These are phyloP conservation scores for Nymphalis polychloros DNA, from an alignment of 2,888 invertebrate species.

Conservation along the genomic window DNA sequence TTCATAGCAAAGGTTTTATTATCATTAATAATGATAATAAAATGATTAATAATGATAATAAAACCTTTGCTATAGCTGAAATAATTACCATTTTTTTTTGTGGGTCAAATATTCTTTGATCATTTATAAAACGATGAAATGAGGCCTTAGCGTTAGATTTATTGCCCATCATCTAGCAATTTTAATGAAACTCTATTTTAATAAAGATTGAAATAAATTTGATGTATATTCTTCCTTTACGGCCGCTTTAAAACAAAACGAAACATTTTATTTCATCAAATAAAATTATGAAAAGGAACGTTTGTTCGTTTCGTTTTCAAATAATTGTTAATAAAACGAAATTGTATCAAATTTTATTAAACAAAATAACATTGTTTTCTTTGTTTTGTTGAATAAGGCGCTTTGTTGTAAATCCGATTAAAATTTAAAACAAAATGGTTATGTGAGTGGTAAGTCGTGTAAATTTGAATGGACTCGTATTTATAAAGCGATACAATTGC, in stretches of 20 bases:
- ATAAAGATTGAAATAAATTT: no score
- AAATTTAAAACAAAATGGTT: slow-evolving; percentile 8
- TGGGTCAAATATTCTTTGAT: neutral
- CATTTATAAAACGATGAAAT: neutral
- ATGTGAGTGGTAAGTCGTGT: slow-evolving; percentile 16
- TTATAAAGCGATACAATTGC: slow-evolving; percentile 9
- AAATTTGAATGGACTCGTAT: slow-evolving; percentile 6
- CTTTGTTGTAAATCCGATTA: slow-evolving; percentile 6
- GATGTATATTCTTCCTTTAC: no score
- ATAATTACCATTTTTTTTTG: neutral
- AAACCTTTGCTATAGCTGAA: no score
- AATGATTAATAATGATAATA: no score
- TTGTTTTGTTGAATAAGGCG: neutral
- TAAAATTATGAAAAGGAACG: no score
- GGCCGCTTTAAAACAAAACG: no score
- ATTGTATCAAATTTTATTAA: slow-evolving; percentile 1
- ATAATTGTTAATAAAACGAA: neutral
- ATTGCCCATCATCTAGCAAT: neutral
- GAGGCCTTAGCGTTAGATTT: neutral
- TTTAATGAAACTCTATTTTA: neutral
- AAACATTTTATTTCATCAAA: no score
- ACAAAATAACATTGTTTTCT: neutral
- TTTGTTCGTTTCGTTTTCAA: no score
- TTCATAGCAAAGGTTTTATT: neutral
- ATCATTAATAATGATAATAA: no score